Evolutionary conservation across 2,113 vertebrate species (phyloP), one percentile per base, ranked within the genome.

Genomic region (Myrmophylax atrothorax): DNA sequence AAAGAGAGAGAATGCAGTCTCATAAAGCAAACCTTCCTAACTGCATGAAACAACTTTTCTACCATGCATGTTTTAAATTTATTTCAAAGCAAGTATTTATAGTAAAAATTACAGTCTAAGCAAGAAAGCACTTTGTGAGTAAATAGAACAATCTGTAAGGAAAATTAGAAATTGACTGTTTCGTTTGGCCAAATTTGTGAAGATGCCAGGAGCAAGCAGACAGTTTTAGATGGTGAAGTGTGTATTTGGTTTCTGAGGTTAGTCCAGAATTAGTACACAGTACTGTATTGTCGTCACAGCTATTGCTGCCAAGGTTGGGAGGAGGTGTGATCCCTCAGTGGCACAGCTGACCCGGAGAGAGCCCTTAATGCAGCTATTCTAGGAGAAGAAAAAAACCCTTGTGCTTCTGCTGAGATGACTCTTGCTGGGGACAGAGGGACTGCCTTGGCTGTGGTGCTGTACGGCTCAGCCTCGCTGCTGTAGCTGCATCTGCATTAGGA

Each of bases 191-290:
- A 60, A 55, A 38, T 83, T 67, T 33, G 18, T 60, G 52, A 67
- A 74, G 38, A 78, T 92, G 72, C 75, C 91, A 58, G 50, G 35
- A 87, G 55, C 0, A 5, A 75, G 87, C 26, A 89, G 81, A 83
- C 74, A 28, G 78, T 93, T 96, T 92, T 92, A 93, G 81, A 62
- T 70, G 70, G 31, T 0, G 3, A 86, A 78, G 49, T 83, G 63
- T 95, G 11, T 91, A 58, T 95, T 96, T 96, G 94, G 94, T 87
- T 93, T 93, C 91, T 89, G 93, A 93, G 92, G 94, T 89, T 94
- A 69, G 76, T 77, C 69, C 76, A 75, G 84, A 89, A 90, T 94
- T 93, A 84, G 76, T 89, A 20, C 84, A 88, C 76, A 84, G 88
- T 80, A 60, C 85, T 62, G 70, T 80, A 56, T 86, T 94, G 80